Evolutionary conservation across 2,113 vertebrate genomes (phyloP).

Genomic region (Chloebia gouldiae): DNA sequence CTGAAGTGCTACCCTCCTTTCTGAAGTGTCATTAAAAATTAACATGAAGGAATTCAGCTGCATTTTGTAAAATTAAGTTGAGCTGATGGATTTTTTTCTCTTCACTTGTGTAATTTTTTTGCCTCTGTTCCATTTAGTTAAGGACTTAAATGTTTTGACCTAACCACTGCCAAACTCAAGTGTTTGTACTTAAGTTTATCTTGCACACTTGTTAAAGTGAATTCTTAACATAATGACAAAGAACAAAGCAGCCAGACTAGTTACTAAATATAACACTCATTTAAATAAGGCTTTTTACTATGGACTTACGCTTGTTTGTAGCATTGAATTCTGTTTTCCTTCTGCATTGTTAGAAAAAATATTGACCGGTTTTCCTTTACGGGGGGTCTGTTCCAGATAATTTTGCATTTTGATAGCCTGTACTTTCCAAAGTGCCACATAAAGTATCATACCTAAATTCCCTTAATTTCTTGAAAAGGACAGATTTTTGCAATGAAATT

Average conservation of each 20-base stretch:
- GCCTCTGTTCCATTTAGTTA: conserved; percentile 65
- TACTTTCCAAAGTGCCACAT: not conserved
- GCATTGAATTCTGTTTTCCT: not conserved
- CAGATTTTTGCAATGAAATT: not conserved
- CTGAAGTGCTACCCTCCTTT: conserved; percentile 67
- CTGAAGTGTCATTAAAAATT: conserved; percentile 70
- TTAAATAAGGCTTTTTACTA: conserved; percentile 47
- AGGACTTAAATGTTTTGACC: conserved; percentile 76
- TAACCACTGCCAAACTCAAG: conserved; percentile 65
- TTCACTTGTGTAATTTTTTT: conserved; percentile 36
- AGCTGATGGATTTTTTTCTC: not conserved
- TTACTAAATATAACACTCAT: conserved; percentile 38
- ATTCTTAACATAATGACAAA: conserved; percentile 57
- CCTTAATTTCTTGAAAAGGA: not conserved
- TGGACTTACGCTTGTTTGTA: not conserved
- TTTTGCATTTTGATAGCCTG: not conserved
- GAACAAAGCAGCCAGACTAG: conserved; percentile 41
- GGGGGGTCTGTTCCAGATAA: not conserved
- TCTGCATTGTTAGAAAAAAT: not conserved
- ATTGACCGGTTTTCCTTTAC: not conserved
- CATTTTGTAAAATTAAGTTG: conserved; percentile 65
- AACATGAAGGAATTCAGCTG: conserved; percentile 70
- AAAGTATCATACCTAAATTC: not conserved
- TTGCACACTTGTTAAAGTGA: conserved; percentile 55
- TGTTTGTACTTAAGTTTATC: conserved; percentile 68